These are phyloP conservation scores for Maccullochella peelii DNA, from an alignment of 2,113 vertebrate genomes.

Conservation along the genomic window DNA sequence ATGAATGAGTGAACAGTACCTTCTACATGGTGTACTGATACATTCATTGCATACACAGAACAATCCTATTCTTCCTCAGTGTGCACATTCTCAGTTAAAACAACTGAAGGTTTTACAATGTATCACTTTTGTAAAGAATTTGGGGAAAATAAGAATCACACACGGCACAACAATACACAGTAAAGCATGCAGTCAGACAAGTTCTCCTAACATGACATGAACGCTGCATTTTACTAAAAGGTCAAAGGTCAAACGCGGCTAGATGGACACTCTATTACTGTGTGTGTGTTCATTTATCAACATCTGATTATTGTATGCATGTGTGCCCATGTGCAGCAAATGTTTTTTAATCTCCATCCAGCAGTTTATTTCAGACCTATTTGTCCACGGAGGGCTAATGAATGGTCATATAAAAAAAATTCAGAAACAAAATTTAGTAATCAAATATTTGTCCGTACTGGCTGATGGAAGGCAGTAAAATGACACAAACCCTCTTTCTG, in stretches of 20 bases:
- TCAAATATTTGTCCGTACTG: neutral
- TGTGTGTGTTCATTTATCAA: neutral
- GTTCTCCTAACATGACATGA: neutral
- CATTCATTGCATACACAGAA: neutral
- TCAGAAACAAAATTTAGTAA: slow-evolving; percentile 1
- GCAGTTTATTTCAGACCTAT: neutral
- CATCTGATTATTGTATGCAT: neutral
- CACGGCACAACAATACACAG: neutral
- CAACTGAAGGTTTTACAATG: neutral
- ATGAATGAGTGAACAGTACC: neutral
- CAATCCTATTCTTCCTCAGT: neutral
- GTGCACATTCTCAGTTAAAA: neutral
- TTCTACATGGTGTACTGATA: neutral
- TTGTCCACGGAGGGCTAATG: neutral
- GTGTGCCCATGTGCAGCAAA: neutral
- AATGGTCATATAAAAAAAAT: neutral
- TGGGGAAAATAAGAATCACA: neutral
- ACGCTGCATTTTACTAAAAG: neutral
- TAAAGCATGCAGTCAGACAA: slow-evolving; percentile 41
- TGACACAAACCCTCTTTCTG: slow-evolving; percentile 31
- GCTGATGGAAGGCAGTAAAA: slow-evolving; percentile 24
- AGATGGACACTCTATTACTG: neutral
- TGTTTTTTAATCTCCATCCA: neutral
- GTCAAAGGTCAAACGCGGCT: slow-evolving; percentile 17
- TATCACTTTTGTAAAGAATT: neutral